Evolutionary conservation across 2,888 invertebrate species (phyloP).

Genomic region (Branchellion lobata): DNA sequence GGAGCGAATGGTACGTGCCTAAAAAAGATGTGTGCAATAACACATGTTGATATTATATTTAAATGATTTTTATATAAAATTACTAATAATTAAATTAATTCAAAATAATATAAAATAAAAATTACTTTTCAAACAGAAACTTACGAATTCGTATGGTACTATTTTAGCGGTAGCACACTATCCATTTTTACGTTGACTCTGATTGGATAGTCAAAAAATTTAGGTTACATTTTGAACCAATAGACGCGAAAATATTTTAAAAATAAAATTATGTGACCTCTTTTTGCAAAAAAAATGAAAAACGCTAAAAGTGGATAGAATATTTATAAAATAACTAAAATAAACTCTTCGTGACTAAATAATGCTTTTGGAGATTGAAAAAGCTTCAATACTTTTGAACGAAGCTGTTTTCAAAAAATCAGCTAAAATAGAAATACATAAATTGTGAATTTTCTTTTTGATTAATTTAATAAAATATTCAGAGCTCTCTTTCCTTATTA

Average conservation of each 20-base stretch:
- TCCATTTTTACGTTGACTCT: not conserved
- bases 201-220: not conserved
- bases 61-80: not conserved
- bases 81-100: not conserved
- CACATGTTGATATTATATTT: not conserved
- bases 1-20: not conserved
- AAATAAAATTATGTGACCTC: not conserved
- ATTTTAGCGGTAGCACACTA: conserved; percentile 7
- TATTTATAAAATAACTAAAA: no score
- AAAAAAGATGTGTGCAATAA: not conserved
- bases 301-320: no score
- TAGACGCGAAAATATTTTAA: not conserved
- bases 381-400: no score
- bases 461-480: no score
- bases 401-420: no score
- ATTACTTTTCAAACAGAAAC: not conserved
- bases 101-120: not conserved
- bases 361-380: no score
- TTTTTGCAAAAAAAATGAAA: not conserved
- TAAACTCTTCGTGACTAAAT: no score
- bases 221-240: not conserved
- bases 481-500: no score
- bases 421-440: no score
- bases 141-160: conserved; percentile 7
- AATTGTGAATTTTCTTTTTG: no score